Evolutionary conservation across 1,140 invertebrate genomes (phyloP), one percentile per base, ranked within the genome.

Genomic region (Calephelis nemesis): DNA sequence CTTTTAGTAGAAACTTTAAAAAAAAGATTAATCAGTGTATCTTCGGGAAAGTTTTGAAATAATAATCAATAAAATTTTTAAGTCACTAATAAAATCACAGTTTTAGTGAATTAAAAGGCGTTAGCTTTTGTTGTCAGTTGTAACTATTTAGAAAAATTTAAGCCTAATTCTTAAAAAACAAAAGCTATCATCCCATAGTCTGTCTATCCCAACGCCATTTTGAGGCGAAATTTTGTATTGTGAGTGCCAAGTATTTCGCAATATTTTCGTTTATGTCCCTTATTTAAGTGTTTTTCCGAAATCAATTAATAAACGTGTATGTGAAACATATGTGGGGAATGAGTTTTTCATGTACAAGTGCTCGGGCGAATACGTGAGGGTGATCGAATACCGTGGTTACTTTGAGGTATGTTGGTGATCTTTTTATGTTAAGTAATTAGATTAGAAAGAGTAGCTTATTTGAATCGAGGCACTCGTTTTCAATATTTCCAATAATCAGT

Each of bases 171-270:
- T 80, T 86, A 84, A 85, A 85, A 92, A 92, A 91, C 88, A 89
- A 92, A 91, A 91, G 87, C 90, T 88, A 88, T 91, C 89, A 85
- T 90, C 90, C 83, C 89, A 86, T 91, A 90, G 87, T 60, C 30
- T 40, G 39, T 91, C 88, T 90, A 90, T 81, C 79, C 83, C 82
- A 92, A 90, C 91, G 91, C 91, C 91, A 92, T 92, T 92, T 92
- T 92, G 91, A 92, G 88, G 90, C 91, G 86, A 92, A 92, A 91
- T 91, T 90, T 90, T 88, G 81, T 90, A 88, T 81, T 90, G 90
- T 92, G 90, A 91, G 90, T 92, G 90, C 88, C 89, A 92, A 89
- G 87, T 92, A 91, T 92, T 92, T 92, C 78, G 88, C 87, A 89
- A 90, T 91, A 90, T 86, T 90, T 87, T 87, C 73, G 66, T 80